Base-by-base conservation (phyloP, 1,140 invertebrate species). In the Yoshiicerus persimilis region DNA sequence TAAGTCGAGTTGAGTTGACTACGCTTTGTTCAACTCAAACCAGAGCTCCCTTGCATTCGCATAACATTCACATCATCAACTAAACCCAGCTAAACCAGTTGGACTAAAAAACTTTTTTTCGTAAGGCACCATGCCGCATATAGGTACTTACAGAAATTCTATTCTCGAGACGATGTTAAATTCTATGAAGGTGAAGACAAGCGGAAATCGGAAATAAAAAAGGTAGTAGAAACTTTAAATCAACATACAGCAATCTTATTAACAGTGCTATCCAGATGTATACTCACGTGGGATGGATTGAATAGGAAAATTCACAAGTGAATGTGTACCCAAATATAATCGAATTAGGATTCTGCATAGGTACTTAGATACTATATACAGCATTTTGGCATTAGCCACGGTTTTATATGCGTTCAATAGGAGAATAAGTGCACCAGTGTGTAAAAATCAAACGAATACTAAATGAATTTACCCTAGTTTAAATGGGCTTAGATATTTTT, bases 361-460 rank as follows among this genome's bases (percentile, higher is more conserved):
- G 16, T 56, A 56, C 47, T 56, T 56, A 16, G 47, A 56, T 16
- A 16, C 47, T 56, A 56, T 56, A 56, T 16, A 20, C n/a, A n/a
- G 5, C 8, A 20, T n/a, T n/a, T 56, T n/a, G 4, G n/a, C 2
- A n/a, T 56, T n/a, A 6, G 16, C n/a, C 47, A 5, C 47, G 4
- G n/a, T 20, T 16, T 1, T 56, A n/a, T 4, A 4, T 56, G 23
- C 13, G 20, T 56, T n/a, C 47, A 56, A 16, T 5, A 38, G 39
- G 32, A 47, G 47, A 84, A 84, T 41, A 25, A 84, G 83, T 38
- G 10, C 39, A 84, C 6, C 32, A 39, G 47, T 47, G 83, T 84
- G 83, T 84, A 84, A 84, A 56, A 84, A 84, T 84, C 83, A 84
- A 56, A 84, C 83, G 83, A 84, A 84, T 84, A 84, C 83, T 84